phyloP scores from a whole-genome alignment of 2,113 vertebrate species.

The Hiodon tergisus region DNA sequence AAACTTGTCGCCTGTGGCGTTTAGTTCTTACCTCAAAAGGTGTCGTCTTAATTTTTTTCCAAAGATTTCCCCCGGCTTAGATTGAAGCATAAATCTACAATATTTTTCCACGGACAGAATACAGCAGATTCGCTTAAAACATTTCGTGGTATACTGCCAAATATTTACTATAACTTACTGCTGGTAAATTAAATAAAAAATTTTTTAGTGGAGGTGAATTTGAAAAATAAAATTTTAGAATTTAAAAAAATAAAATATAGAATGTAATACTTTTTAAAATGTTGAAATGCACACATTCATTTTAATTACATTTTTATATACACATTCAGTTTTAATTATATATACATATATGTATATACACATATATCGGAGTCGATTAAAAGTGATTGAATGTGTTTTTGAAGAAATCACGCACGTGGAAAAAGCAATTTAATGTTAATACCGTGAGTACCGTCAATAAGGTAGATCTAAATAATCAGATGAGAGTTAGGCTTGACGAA shows the following conservation, averaged over 20 bases:
- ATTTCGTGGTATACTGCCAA: no score
- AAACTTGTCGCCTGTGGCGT: constrained; percentile 26
- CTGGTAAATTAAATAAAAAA: neutral
- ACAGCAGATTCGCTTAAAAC: neutral
- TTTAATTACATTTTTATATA: neutral
- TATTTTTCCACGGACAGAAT: no score
- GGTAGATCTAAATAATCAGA: constrained; percentile 25
- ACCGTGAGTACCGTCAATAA: neutral
- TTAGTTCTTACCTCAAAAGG: constrained; percentile 18
- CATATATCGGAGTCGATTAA: constrained; percentile 1
- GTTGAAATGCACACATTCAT: neutral
- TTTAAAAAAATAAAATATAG: neutral
- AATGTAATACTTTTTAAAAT: neutral
- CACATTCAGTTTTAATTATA: neutral
- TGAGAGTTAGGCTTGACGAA: constrained; percentile 37
- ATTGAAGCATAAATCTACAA: no score
- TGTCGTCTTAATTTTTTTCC: neutral
- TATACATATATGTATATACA: neutral
- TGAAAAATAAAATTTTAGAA: no score
- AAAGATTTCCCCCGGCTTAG: neutral
- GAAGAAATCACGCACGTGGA: constrained; percentile 16
- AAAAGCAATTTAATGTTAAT: constrained; percentile 28
- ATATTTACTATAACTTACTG: no score
- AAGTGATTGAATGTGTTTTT: constrained; percentile 7
- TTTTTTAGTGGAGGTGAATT: neutral